A percentile compares a stretch with the other conserved stretches of the same genome.
These are phyloP conservation scores for Typhlomys cinereus DNA, from an alignment of 2,113 vertebrate species.

Conservation along the genomic window DNA sequence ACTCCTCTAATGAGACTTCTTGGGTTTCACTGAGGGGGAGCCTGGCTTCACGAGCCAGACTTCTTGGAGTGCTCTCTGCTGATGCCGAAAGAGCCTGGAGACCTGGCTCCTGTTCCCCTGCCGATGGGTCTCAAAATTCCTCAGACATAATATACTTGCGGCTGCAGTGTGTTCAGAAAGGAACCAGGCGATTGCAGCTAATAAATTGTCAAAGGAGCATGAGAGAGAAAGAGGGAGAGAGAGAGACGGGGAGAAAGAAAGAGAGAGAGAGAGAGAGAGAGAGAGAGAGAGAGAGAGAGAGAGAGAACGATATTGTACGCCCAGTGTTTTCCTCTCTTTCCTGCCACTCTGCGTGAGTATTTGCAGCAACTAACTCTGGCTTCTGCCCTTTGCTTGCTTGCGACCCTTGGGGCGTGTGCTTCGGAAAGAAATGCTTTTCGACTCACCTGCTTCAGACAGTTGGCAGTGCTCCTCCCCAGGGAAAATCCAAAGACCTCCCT, in stretches of 20 bases:
- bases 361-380: slow-evolving; percentile 8
- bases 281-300: background rate
- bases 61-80: slow-evolving; percentile 68
- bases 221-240: slow-evolving; percentile 63
- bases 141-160: slow-evolving; percentile 73
- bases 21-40: slow-evolving; percentile 75
- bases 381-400: slow-evolving; percentile 28
- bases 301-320: slow-evolving; percentile 8
- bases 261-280: background rate
- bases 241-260: background rate
- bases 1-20: slow-evolving; percentile 74
- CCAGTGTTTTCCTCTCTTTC: background rate
- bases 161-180: slow-evolving; percentile 72
- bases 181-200: slow-evolving; percentile 57
- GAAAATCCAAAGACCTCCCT: background rate
- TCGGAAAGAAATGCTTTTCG: background rate
- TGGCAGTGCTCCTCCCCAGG: background rate
- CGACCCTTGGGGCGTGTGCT: background rate
- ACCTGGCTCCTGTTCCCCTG: slow-evolving; percentile 50
- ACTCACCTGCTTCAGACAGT: slow-evolving; percentile 26
- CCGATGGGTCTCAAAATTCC: slow-evolving; percentile 71
- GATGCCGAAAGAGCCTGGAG: slow-evolving; percentile 56
- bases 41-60: slow-evolving; percentile 67
- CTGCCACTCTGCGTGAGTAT: background rate
- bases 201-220: slow-evolving; percentile 70